phyloP scores from a whole-genome alignment of 2,888 invertebrate species.

The Hoplodrina blanda region DNA sequence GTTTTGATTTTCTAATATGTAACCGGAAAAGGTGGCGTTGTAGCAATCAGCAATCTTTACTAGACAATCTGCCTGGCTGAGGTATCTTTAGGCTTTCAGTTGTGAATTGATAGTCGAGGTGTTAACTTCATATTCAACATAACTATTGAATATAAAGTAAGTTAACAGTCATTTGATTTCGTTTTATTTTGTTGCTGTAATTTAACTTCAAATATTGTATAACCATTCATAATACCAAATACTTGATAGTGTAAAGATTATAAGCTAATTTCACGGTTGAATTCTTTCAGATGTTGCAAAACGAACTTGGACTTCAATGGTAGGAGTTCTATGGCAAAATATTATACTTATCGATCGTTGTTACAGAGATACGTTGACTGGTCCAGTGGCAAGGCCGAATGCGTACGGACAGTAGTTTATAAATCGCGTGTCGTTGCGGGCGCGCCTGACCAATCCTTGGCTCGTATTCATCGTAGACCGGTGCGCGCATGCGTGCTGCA shows the following conservation, averaged over 20 bases:
- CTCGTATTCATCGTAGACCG: conserved; percentile 32
- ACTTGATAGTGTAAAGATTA: not conserved
- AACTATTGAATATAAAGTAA: not conserved
- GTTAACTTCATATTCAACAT: too few species aligned
- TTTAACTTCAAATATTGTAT: conserved; percentile 1
- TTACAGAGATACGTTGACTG: conserved; percentile 56
- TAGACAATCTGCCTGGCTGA: not conserved
- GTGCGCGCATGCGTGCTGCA: conserved; percentile 68
- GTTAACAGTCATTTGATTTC: not conserved
- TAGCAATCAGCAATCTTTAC: not conserved
- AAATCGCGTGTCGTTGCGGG: conserved; percentile 71
- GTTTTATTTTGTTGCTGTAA: not conserved
- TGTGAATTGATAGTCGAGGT: not conserved
- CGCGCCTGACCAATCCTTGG: conserved; percentile 72
- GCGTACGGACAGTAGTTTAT: conserved; percentile 68
- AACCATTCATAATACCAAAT: not conserved
- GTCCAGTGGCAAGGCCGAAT: conserved; percentile 74
- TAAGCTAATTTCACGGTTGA: conserved; percentile 15
- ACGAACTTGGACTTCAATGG: conserved; percentile 58
- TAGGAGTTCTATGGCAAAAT: conserved; percentile 47
- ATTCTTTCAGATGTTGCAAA: conserved; percentile 45
- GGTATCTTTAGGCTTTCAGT: conserved; percentile 11
- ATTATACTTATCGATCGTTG: conserved; percentile 51
- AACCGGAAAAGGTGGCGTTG: not conserved
- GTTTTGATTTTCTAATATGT: too few species aligned